Evolutionary conservation across 1,140 invertebrate species (phyloP), one percentile per base, ranked within the genome.

Genomic region (Lepidurus couesii): DNA sequence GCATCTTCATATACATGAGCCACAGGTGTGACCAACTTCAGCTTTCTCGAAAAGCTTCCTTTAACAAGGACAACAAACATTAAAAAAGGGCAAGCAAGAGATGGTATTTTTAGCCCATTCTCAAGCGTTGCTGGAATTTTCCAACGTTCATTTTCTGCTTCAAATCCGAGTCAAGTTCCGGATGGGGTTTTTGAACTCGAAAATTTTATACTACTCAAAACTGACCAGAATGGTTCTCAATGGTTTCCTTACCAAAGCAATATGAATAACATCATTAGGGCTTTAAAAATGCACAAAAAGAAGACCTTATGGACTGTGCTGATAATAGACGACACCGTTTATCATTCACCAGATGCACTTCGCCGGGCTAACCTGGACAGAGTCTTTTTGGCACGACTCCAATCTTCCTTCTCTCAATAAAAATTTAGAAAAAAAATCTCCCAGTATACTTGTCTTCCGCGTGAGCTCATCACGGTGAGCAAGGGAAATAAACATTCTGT

Each of bases 311-410:
- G 16, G 7, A 21, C 21, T 21, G 8, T 7, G 16, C 13, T 21
- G 7, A 76, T 21, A 76, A 47, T 21, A 76, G 75, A 76, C 34
- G n/a, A 10, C 7, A 76, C 45, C 43, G 43, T 44, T 76, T 21
- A 76, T 47, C n/a, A 76, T 42, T 7, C 21, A 34, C 21, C 43
- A 76, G 42, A 42, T 76, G 43, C n/a, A 44, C 34, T 34, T 43
- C 77, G 42, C n/a, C 2, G 21, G 43, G 47, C 81, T 77, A 73
- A 80, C 81, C 47, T 81, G 74, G 74, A 80, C 77, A 77, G 79
- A 44, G 42, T 78, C 45, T 44, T 44, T 74, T 73, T 81, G 74
- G 74, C 74, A 75, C 7, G 7, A 34, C 24, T 16, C 74, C 74
- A 13, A 34, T 10, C 42, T 24, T 44, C 42, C 24, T n/a, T 34